phyloP scores from a whole-genome alignment of 53 echinoderm and acorn worm genomes.

The Patiria pectinifera region DNA sequence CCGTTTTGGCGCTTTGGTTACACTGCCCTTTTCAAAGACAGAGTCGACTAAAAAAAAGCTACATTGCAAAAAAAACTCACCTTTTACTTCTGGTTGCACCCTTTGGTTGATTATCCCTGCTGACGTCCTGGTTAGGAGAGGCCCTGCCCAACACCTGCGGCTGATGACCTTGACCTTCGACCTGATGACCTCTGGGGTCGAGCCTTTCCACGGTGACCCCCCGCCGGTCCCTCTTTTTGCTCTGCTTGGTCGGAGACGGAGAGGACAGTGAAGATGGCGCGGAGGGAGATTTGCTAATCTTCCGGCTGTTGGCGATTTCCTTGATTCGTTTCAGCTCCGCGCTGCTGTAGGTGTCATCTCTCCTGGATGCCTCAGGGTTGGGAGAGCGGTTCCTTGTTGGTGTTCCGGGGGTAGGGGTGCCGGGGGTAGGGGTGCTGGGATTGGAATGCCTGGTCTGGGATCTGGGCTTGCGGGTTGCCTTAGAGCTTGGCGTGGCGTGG shows the following conservation, averaged over 20 bases:
- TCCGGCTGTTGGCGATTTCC: constrained; percentile 77
- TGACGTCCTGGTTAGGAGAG: not conserved
- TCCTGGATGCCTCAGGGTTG: constrained; percentile 22
- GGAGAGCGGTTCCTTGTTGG: constrained; percentile 35
- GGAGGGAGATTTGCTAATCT: constrained; percentile 23
- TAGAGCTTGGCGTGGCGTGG: constrained; percentile 31
- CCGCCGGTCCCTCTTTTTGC: constrained; percentile 56
- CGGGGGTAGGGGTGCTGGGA: constrained; percentile 59
- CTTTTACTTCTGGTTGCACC: not conserved
- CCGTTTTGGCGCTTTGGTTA: too few species aligned
- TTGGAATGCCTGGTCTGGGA: constrained; percentile 39
- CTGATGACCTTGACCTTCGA: not conserved
- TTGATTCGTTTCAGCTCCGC: constrained; percentile 79
- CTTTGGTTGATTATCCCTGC: not conserved
- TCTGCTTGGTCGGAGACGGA: constrained; percentile 30
- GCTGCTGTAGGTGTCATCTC: constrained; percentile 51
- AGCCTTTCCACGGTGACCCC: constrained; percentile 34
- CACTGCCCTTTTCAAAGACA: too few species aligned
- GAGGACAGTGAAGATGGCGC: not conserved
- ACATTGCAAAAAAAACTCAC: not conserved
- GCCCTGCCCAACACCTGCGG: not conserved
- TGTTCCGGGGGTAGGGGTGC: constrained; percentile 47
- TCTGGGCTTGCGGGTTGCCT: constrained; percentile 52
- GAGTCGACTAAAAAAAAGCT: too few species aligned
- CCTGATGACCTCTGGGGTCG: constrained; percentile 9